Evolutionary conservation across 1,140 invertebrate genomes (phyloP).

Genomic region (Diabrotica virgifera): DNA sequence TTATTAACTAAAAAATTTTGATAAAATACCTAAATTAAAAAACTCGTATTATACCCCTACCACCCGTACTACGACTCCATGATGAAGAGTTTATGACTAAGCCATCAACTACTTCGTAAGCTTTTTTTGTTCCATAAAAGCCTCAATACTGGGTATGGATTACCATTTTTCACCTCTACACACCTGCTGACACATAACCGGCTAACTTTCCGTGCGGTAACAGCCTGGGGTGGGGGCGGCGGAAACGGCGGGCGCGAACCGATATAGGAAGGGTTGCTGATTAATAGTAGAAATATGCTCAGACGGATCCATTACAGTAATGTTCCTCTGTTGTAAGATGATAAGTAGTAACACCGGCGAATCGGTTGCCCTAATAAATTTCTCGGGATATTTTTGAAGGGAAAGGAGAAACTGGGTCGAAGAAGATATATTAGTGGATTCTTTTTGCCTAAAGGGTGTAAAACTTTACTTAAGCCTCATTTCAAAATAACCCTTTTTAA

Average conservation of each 20-base stretch:
- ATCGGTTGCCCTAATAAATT: too few species aligned
- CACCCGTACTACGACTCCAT: too few species aligned
- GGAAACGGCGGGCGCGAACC: neutral
- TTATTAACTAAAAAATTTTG: too few species aligned
- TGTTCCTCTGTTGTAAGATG: neutral
- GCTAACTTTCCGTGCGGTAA: neutral
- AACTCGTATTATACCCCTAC: too few species aligned
- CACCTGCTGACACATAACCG: neutral
- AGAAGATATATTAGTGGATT: too few species aligned
- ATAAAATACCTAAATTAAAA: too few species aligned
- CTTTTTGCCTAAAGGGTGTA: too few species aligned
- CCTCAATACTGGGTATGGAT: conserved; percentile 2
- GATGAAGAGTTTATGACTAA: neutral
- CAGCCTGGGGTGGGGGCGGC: neutral
- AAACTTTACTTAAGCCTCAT: too few species aligned
- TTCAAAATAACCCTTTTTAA: too few species aligned
- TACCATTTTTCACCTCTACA: neutral
- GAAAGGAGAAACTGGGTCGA: too few species aligned
- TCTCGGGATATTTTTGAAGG: too few species aligned
- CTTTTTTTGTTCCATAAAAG: conserved; percentile 1
- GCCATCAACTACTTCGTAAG: neutral
- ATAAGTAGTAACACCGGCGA: neutral
- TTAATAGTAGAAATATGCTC: neutral
- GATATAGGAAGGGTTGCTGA: conserved; percentile 1
- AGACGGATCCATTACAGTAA: neutral